A percentile compares a stretch with the other conserved stretches of the same genome.
These are phyloP conservation scores for Tyrophagus putrescentiae DNA, from an alignment of 1,140 invertebrate genomes.

Conservation along the genomic window DNA sequence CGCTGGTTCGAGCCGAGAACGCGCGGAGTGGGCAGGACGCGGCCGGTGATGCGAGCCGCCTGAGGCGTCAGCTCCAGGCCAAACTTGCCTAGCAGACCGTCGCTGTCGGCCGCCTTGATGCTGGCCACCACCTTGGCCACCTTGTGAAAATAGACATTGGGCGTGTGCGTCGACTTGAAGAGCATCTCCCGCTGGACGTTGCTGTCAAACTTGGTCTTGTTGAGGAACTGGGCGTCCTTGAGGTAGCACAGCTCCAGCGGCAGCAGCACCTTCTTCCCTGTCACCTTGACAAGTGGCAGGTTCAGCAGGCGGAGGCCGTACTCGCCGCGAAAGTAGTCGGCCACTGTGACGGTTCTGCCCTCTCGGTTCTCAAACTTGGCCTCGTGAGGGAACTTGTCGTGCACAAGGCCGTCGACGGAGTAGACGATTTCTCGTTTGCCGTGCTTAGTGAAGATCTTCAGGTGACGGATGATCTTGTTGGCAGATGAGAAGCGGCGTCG, in stretches of 20 bases:
- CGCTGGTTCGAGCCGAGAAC: background rate
- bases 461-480: background rate
- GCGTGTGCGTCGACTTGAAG: background rate
- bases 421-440: background rate
- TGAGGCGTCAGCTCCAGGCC: background rate
- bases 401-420: background rate
- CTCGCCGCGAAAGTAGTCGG: background rate
- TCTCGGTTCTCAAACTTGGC: background rate
- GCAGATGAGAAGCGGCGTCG: no score
- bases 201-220: background rate
- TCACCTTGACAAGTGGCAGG: background rate
- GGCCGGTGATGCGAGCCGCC: background rate
- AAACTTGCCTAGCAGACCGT: background rate
- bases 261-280: background rate
- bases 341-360: background rate
- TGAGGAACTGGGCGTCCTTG: background rate
- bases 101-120: background rate
- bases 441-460: background rate
- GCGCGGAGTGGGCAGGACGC: background rate
- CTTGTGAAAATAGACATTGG: background rate
- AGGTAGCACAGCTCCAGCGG: constrained; percentile 1
- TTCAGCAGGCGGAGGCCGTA: background rate
- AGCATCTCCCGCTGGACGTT: background rate
- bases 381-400: background rate
- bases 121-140: background rate